phyloP scores from a whole-genome alignment of 2,888 invertebrate genomes.

The Halictus ligatus region DNA sequence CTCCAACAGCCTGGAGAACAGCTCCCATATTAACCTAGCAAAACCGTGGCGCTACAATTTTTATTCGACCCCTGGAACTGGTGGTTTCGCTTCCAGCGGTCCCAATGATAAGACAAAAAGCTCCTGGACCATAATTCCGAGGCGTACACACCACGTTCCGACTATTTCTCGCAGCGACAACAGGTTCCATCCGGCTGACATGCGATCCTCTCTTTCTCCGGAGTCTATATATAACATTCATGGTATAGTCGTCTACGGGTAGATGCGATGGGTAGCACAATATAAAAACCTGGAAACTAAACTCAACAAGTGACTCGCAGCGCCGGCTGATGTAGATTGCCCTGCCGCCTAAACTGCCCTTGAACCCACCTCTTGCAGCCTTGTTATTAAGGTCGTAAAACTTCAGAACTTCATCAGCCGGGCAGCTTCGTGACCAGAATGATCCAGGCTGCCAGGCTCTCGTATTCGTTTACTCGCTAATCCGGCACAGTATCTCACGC shows the following conservation, averaged over 20 bases:
- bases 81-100: background rate
- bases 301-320: slow-evolving; percentile 35
- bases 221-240: background rate
- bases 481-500: slow-evolving; percentile 46
- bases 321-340: background rate
- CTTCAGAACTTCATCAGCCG: slow-evolving; percentile 44
- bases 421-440: slow-evolving; percentile 46
- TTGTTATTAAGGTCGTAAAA: slow-evolving; percentile 46
- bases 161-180: background rate
- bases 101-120: background rate
- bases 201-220: background rate
- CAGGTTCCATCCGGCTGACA: background rate
- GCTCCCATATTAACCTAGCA: background rate
- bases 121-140: background rate
- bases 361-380: slow-evolving; percentile 24
- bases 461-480: slow-evolving; percentile 30
- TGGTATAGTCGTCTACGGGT: too few relatives aligned
- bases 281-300: background rate
- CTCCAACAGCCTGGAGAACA: background rate
- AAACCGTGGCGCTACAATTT: background rate
- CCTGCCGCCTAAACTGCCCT: slow-evolving; percentile 9
- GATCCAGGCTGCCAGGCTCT: background rate
- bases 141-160: background rate
- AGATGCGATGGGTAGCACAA: background rate
- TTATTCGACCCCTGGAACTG: background rate